Base-by-base conservation (phyloP, 2,888 invertebrate genomes). In the Drepana falcataria region DNA sequence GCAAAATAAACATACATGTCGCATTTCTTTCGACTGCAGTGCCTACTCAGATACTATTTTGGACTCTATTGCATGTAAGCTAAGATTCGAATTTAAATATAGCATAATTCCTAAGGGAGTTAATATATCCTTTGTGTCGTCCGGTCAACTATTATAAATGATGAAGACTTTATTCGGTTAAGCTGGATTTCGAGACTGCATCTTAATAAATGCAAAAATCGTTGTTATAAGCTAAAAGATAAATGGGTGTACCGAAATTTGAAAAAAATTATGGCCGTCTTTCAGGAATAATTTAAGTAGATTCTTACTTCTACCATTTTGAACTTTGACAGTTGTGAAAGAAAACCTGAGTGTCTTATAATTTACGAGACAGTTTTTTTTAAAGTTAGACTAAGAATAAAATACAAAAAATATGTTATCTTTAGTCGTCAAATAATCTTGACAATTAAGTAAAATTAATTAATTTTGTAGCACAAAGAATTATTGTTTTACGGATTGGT, bases 1-100 rank as follows among this genome's bases (percentile, higher is more conserved):
- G 81, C 81, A 87, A 87, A 87, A 86, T 85, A 89, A 90, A 91
- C 83, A 87, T 83, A 91, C 83, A 87, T 83, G 81, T 83, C 85
- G 75, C 75, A 79, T 65, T 69, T 69, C 69, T 72, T 70, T 64
- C 61, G 58, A 61, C 53, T 66, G 64, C 68, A 68, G n/a, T 56
- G 40, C 2, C 40, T n/a, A 37, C 3, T n/a, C 34, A 44, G 47
- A 53, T 53, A 47, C 48, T 47, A 71, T 66, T 66, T 52, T 57
- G 47, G 51, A 59, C 69, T 66, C 58, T 76, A 67, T 52, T 6
- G 0, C n/a, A 35, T n/a, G 5, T 49, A 1, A 7, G 40, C 58
- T 66, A 41, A 34, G n/a, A 34, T 40, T 51, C n/a, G 33, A 35
- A 40, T 41, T 41, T 34, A 6, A 44, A 44, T 9, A 44, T 9